A percentile compares a stretch with the other conserved stretches of the same genome.
Evolutionary conservation across 2,113 vertebrate species (phyloP).

Genomic region (Actinemys pallida): DNA sequence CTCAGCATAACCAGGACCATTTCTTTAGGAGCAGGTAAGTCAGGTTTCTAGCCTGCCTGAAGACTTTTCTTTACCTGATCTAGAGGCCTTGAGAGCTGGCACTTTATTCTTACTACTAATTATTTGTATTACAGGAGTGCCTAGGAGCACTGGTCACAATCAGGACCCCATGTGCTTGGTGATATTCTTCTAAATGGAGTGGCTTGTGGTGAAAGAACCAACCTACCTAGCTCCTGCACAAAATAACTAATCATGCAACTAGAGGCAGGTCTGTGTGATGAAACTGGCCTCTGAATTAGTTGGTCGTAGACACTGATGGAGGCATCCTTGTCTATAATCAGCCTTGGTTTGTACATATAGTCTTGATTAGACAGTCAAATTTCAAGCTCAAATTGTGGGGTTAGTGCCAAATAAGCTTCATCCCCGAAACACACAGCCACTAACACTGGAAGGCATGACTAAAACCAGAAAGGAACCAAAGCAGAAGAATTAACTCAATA

Average conservation of each 20-base stretch:
- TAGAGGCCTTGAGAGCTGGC: too few relatives aligned
- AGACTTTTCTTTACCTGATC: not conserved
- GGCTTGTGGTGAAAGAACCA: not conserved
- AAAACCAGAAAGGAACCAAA: not conserved
- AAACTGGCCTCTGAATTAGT: not conserved
- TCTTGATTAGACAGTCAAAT: not conserved
- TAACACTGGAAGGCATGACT: not conserved
- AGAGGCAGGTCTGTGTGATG: not conserved
- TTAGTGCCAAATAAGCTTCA: not conserved
- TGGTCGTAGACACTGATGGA: not conserved
- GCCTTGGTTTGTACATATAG: not conserved
- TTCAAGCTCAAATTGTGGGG: not conserved
- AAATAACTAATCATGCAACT: not conserved
- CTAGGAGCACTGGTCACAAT: rapidly evolving
- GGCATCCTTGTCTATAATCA: not conserved
- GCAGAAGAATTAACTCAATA: not conserved
- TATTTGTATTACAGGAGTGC: not conserved
- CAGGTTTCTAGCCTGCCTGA: not conserved
- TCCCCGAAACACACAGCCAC: not conserved
- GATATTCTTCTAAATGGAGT: not conserved
- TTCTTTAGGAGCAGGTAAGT: not conserved
- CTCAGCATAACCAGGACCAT: not conserved
- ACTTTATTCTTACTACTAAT: not conserved
- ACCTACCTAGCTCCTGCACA: not conserved
- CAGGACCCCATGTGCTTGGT: not conserved